Evolutionary conservation across 1,140 invertebrate species (phyloP).

Genomic region (Leptoteleia sp.): DNA sequence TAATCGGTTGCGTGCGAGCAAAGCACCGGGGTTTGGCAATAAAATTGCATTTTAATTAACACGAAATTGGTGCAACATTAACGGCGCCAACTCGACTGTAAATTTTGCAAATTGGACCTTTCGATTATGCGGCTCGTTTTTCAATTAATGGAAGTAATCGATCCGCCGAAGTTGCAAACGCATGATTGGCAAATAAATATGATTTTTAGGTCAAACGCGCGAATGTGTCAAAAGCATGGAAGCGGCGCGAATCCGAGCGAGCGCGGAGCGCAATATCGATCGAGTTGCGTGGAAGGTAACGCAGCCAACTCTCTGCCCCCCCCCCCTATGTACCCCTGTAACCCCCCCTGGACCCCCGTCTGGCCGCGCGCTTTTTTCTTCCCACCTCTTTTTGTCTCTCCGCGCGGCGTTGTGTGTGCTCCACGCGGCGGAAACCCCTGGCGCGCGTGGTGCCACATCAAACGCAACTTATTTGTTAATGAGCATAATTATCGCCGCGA

Average conservation of each 20-base stretch:
- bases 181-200: slow-evolving; percentile 38
- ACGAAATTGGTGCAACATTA: slow-evolving; percentile 17
- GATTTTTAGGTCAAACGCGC: slow-evolving; percentile 42
- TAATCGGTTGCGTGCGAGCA: too few relatives aligned
- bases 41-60: slow-evolving; percentile 38
- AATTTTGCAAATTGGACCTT: slow-evolving; percentile 29
- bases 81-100: slow-evolving; percentile 18
- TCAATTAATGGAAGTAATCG: slow-evolving; percentile 37
- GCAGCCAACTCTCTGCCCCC: too few relatives aligned
- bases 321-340: too few relatives aligned
- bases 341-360: too few relatives aligned
- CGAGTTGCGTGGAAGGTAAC: slow-evolving; percentile 34
- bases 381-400: too few relatives aligned
- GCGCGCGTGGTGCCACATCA: too few relatives aligned
- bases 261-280: slow-evolving; percentile 44
- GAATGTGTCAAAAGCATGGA: slow-evolving; percentile 33
- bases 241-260: slow-evolving; percentile 24
- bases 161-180: slow-evolving; percentile 31
- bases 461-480: too few relatives aligned
- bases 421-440: too few relatives aligned
- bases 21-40: too few relatives aligned
- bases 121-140: slow-evolving; percentile 37
- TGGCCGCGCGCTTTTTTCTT: too few relatives aligned
- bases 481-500: too few relatives aligned
- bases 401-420: too few relatives aligned